Evolutionary conservation across 1,140 invertebrate species (phyloP).

Genomic region (Calliopsis andreniformis): DNA sequence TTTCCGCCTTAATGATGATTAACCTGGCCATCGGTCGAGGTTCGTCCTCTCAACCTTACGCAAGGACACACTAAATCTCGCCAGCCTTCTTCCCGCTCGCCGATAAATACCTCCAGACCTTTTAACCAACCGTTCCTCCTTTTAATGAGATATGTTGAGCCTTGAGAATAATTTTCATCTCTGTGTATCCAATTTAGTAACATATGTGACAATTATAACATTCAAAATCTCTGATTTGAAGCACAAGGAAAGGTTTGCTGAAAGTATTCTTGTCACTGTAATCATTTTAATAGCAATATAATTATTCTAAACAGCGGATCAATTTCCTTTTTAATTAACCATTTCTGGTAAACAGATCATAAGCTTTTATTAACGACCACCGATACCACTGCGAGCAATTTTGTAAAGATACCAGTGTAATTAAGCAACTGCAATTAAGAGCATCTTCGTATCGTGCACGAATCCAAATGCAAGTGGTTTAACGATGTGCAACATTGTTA

Average conservation of each 20-base stretch:
- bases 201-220: too few species aligned
- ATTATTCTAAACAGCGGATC: neutral
- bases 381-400: constrained; percentile 32
- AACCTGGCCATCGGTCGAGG: constrained; percentile 61
- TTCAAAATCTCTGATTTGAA: too few species aligned
- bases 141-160: neutral
- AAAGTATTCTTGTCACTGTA: too few species aligned
- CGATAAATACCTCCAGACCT: constrained; percentile 44
- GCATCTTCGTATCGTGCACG: constrained; percentile 6
- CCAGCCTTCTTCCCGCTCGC: constrained; percentile 3
- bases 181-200: too few species aligned
- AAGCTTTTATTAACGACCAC: constrained; percentile 4
- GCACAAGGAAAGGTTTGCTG: too few species aligned
- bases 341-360: neutral
- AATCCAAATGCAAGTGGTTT: constrained; percentile 34
- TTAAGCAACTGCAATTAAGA: constrained; percentile 15
- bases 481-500: constrained; percentile 64
- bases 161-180: too few species aligned
- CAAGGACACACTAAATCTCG: constrained; percentile 51
- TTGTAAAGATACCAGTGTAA: constrained; percentile 43
- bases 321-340: neutral
- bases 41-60: constrained; percentile 37
- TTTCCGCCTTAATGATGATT: constrained; percentile 68
- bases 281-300: too few species aligned
- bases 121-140: constrained; percentile 17